phyloP scores from a whole-genome alignment of 2,888 invertebrate genomes.

The Vesta saturnalis region DNA sequence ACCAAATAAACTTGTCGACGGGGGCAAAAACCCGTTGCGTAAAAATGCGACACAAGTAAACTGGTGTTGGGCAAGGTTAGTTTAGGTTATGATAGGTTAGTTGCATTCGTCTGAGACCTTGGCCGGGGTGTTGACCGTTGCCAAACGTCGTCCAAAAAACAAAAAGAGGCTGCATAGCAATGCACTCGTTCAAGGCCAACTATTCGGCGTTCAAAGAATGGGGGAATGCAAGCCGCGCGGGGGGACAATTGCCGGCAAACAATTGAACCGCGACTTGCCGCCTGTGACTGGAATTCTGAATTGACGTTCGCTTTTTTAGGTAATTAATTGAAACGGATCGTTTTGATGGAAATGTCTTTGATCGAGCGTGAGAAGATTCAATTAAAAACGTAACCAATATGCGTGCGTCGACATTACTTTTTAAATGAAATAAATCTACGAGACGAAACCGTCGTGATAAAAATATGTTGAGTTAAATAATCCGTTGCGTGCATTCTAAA shows the following conservation, averaged over 20 bases:
- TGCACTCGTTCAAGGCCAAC: slow-evolving; percentile 64
- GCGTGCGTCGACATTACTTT: too few relatives aligned
- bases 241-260: slow-evolving; percentile 58
- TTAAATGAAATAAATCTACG: slow-evolving; percentile 37
- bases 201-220: slow-evolving; percentile 59
- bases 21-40: slow-evolving; percentile 36
- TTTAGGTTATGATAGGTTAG: slow-evolving; percentile 63
- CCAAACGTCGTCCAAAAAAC: slow-evolving; percentile 62
- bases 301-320: slow-evolving; percentile 61
- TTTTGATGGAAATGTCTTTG: slow-evolving; percentile 57
- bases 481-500: neutral
- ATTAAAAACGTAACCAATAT: too few relatives aligned
- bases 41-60: slow-evolving; percentile 44
- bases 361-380: slow-evolving; percentile 49
- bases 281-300: slow-evolving; percentile 62
- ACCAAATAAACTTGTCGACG: slow-evolving; percentile 26
- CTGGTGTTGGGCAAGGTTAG: slow-evolving; percentile 52
- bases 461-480: too few relatives aligned
- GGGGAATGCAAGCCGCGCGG: slow-evolving; percentile 44
- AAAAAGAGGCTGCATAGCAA: slow-evolving; percentile 63
- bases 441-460: too few relatives aligned
- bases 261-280: slow-evolving; percentile 63
- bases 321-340: slow-evolving; percentile 60
- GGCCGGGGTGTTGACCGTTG: slow-evolving; percentile 64
- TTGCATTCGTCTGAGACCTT: slow-evolving; percentile 59